These are phyloP conservation scores for Drosophila longiperda DNA, from an alignment of 2,888 invertebrate species.

Conservation along the genomic window DNA sequence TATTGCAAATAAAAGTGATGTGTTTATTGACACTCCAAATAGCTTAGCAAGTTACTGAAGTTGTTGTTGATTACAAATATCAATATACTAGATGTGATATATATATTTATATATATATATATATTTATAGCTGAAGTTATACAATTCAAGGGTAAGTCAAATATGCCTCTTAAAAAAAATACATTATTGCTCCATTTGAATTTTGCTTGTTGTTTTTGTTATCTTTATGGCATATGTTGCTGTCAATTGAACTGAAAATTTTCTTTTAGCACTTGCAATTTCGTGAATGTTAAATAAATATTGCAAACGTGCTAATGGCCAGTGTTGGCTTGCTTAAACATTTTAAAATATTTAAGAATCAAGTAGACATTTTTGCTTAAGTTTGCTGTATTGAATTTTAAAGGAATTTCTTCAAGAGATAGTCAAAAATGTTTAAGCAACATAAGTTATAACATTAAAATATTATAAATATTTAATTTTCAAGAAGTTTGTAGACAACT, in stretches of 20 bases:
- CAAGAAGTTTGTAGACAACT: too few relatives aligned
- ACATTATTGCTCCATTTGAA: neutral
- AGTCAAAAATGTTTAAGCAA: neutral
- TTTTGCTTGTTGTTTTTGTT: neutral
- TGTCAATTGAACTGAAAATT: neutral
- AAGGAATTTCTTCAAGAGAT: neutral
- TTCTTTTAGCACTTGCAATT: conserved; percentile 1
- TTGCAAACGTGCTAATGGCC: conserved; percentile 33
- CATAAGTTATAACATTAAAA: neutral
- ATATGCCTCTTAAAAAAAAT: neutral
- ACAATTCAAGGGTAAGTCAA: conserved; percentile 23
- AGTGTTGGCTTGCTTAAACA: conserved; percentile 14
- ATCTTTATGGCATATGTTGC: conserved; percentile 6
- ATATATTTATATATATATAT: neutral
- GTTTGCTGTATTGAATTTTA: neutral
- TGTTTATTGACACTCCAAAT: conserved; percentile 10
- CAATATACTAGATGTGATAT: conserved; percentile 15
- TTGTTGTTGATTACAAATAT: neutral
- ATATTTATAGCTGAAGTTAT: neutral
- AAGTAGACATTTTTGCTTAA: neutral
- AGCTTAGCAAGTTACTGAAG: neutral
- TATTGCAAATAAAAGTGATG: conserved; percentile 15
- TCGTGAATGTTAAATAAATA: conserved; percentile 23
- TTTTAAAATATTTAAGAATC: neutral
- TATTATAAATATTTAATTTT: neutral